Conservation (phyloP, 2,888 invertebrate species). For the Furcula furcula region DNA sequence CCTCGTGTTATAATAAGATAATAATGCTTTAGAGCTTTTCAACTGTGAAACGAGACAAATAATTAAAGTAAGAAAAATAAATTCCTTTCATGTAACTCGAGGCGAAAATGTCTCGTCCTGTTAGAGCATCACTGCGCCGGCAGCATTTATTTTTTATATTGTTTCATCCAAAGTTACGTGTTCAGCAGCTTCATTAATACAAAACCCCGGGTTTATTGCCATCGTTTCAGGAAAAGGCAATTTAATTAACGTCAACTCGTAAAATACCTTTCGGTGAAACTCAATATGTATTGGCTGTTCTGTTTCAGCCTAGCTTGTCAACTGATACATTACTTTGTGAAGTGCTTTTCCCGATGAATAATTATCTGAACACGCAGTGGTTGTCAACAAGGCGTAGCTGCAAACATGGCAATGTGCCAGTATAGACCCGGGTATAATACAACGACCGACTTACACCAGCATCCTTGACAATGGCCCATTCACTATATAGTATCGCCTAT, state of each 20-base stretch:
- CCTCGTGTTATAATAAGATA: too few species aligned
- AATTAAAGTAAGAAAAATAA: slow-evolving; percentile 11
- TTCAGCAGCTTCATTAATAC: slow-evolving; percentile 12
- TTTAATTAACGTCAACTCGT: slow-evolving; percentile 7
- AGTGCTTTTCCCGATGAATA: slow-evolving; percentile 5
- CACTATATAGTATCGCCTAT: slow-evolving; percentile 4
- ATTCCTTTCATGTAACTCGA: slow-evolving; percentile 14
- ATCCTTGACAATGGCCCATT: slow-evolving; percentile 16
- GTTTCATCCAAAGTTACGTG: slow-evolving; percentile 8
- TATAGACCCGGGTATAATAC: slow-evolving; percentile 18
- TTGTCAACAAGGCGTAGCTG: slow-evolving; percentile 32
- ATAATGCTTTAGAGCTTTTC: too few species aligned
- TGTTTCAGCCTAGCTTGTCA: not conserved
- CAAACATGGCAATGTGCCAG: slow-evolving; percentile 44
- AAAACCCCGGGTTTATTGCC: slow-evolving; percentile 14
- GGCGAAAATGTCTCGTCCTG: slow-evolving; percentile 7
- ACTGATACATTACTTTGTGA: not conserved
- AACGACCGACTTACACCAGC: slow-evolving; percentile 24
- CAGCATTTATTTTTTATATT: slow-evolving; percentile 16
- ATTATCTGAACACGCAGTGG: slow-evolving; percentile 8
- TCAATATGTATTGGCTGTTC: not conserved
- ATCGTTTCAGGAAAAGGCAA: slow-evolving; percentile 8
- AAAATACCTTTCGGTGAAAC: slow-evolving; percentile 1
- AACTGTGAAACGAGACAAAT: slow-evolving; percentile 4
- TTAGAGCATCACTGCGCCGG: slow-evolving; percentile 10